Evolutionary conservation across 1,140 invertebrate genomes (phyloP), one percentile per base, ranked within the genome.

Genomic region (Amphibalanus amphitrite): DNA sequence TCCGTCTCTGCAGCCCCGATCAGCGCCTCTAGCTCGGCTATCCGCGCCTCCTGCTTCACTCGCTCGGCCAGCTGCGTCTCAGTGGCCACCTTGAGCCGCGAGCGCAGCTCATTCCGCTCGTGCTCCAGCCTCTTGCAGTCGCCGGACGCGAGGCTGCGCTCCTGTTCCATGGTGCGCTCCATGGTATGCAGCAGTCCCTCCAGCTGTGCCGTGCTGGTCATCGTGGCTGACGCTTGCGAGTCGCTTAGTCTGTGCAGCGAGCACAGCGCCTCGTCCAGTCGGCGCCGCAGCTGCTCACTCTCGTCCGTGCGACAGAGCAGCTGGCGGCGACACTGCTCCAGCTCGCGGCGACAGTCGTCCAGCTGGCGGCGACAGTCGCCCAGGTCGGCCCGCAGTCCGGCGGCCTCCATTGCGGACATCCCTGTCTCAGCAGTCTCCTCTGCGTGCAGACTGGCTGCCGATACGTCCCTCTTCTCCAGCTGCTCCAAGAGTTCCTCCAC

Each of bases 31-130:
- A 59, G 47, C 47, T 59, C 47, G 47, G 47, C 47, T 3, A 59
- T 59, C 10, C 47, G 47, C 47, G 47, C 10, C 47, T 59, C 47
- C 47, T 20, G 10, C 47, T 59, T 59, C 47, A 59, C 47, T 20
- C 47, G 79, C 72, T 85, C 84, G 47, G 76, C 77, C 28, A 82
- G 79, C 67, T 84, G 82, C 28, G 81, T 77, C 73, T 85, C 84
- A 38, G 82, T 82, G 47, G 82, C 81, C 72, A 84, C 81, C 80
- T 84, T 82, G 20, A 85, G 76, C 47, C 47, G 47, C 10, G 10
- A 1, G 1, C 47, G 47, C 47, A 59, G 47, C 6, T 59, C 47
- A 1, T 59, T 59, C 13, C 47, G 6, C 20, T 59, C 47, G 10
- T 59, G 47, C 13, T 59, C 47, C 13, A 59, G 13, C 1, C 47